These are phyloP conservation scores for Polyergus mexicanus DNA, from an alignment of 1,140 invertebrate genomes.

Conservation along the genomic window DNA sequence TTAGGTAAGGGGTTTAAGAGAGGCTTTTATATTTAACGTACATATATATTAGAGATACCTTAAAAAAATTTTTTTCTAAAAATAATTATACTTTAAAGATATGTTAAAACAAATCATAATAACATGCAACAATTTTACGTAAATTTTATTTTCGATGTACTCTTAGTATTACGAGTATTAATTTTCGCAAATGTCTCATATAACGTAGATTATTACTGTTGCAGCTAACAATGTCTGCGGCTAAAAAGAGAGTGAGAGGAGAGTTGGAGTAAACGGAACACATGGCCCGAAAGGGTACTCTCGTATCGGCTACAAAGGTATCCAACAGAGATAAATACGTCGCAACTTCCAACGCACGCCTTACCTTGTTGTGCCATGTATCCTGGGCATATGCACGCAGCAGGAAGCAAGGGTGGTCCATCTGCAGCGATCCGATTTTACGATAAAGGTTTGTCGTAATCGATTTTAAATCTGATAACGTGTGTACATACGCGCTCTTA, in stretches of 20 bases:
- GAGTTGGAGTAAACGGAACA: constrained; percentile 77
- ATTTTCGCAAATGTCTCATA: background rate
- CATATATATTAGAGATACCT: no score
- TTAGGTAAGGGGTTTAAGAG: background rate
- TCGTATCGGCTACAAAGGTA: constrained; percentile 83
- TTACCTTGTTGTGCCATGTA: constrained; percentile 69
- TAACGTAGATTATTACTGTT: background rate
- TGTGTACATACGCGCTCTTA: constrained; percentile 60
- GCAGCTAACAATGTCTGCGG: constrained; percentile 20
- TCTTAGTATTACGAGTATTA: background rate
- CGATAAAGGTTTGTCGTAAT: constrained; percentile 84
- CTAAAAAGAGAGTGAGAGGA: constrained; percentile 40
- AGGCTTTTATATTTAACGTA: constrained; percentile 8
- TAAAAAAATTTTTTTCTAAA: no score
- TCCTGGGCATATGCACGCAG: constrained; percentile 85
- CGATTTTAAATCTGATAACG: constrained; percentile 85
- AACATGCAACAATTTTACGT: background rate
- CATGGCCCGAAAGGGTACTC: constrained; percentile 84
- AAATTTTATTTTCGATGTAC: background rate
- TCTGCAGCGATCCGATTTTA: constrained; percentile 84
- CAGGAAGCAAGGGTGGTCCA: constrained; percentile 82
- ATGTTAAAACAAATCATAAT: background rate
- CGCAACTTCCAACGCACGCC: constrained; percentile 77
- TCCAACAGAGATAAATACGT: constrained; percentile 87
- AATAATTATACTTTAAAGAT: no score